Conservation (phyloP, 2,888 invertebrate species). For the Drosophila yooni region DNA sequence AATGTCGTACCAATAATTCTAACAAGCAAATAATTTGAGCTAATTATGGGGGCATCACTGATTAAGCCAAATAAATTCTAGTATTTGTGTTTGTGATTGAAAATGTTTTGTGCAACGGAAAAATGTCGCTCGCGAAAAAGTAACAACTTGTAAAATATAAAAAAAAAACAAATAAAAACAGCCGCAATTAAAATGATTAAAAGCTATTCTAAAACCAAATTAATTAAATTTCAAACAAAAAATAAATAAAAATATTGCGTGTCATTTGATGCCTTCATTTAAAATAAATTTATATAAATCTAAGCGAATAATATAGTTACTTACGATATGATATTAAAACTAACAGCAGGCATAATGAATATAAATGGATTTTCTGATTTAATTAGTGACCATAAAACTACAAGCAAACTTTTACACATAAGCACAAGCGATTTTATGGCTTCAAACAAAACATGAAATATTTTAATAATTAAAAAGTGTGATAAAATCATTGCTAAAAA, state of each 20-base stretch:
- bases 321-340: constrained; percentile 9
- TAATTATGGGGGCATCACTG: constrained; percentile 6
- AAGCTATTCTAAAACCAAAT: neutral
- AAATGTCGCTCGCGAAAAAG: constrained; percentile 3
- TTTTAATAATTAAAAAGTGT: constrained; percentile 35
- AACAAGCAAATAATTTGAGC: neutral
- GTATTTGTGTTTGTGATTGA: constrained; percentile 1
- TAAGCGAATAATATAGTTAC: constrained; percentile 10
- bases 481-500: constrained; percentile 14
- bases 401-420: neutral
- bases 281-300: constrained; percentile 50
- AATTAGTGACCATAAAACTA: constrained; percentile 30
- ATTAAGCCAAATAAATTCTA: neutral
- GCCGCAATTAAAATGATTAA: neutral
- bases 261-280: constrained; percentile 17
- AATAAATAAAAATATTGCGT: neutral
- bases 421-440: neutral
- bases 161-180: neutral
- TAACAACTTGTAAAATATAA: neutral
- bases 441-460: constrained; percentile 14
- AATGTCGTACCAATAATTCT: neutral
- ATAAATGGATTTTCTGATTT: constrained; percentile 46
- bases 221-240: neutral
- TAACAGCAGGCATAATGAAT: constrained; percentile 37
- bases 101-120: constrained; percentile 1